A percentile compares a stretch with the other conserved stretches of the same genome.
phyloP scores from a whole-genome alignment of 2,797 vertebrate species.

The Coregonus sp. region DNA sequence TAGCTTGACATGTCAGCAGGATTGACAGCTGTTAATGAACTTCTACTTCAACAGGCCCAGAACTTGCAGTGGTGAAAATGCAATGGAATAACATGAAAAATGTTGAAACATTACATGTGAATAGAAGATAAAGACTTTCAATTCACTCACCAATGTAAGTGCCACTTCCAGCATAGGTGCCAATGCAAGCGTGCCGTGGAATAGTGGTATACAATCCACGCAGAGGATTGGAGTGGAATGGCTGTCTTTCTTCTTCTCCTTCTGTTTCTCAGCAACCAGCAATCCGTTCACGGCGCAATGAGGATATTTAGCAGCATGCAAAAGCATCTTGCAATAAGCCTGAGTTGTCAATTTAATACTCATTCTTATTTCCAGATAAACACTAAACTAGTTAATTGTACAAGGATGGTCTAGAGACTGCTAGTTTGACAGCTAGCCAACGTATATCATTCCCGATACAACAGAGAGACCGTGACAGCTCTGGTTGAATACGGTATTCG shows the following conservation, averaged over 20 bases:
- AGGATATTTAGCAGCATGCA: conserved; percentile 93
- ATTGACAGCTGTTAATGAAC: background rate
- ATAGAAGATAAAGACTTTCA: background rate
- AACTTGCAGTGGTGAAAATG: background rate
- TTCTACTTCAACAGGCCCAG: background rate
- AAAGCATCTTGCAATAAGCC: conserved; percentile 95
- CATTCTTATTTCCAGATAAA: conserved; percentile 54
- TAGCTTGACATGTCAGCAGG: background rate
- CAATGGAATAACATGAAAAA: background rate
- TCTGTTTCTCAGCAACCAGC: conserved; percentile 87
- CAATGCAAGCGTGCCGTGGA: conserved; percentile 91
- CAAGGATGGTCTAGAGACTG: background rate
- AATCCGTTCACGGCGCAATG: conserved; percentile 91
- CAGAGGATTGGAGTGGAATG: conserved; percentile 78
- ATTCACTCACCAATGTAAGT: conserved; percentile 86
- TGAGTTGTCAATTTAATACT: conserved; percentile 89
- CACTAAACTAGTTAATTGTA: conserved; percentile 1
- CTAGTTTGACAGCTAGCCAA: conserved; percentile 5
- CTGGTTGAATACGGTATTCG: background rate
- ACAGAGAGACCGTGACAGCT: background rate
- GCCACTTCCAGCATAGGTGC: conserved; percentile 97
- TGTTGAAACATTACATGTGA: background rate
- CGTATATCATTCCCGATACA: conserved; percentile 11
- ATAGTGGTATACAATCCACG: conserved; percentile 95
- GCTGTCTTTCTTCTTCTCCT: conserved; percentile 78